Evolutionary conservation across 2,888 invertebrate species (phyloP), one percentile per base, ranked within the genome.

Genomic region (Ophioninae sp.): DNA sequence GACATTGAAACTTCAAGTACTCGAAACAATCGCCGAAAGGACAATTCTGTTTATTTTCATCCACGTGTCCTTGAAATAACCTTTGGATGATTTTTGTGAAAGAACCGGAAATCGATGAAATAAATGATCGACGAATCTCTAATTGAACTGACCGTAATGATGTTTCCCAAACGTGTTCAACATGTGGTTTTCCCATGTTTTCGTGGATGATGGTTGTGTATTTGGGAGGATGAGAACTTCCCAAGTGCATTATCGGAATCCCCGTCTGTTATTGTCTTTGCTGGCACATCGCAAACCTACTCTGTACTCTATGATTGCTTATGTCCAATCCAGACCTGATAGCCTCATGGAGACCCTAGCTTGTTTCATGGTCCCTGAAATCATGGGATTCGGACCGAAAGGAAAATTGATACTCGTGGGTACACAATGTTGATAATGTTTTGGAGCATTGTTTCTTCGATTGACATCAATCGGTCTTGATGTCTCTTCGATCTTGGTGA

Each of bases 351-450:
- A 20, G 51, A 37, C 69, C 10, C 30, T 58, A 22, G 51, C 51
- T 51, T 51, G 68, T 71, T 58, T 56, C 58, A 30, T 56, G 5
- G 30, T 30, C 3, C 30, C 30, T 30, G 30, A 30, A 30, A 30
- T 3, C 30, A 30, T 74, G 44, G 58, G 74, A 76, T 83, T 82
- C 72, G 81, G 79, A 79, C 83, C 56, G 67, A 63, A 65, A 61
- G 61, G 56, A 69, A 82, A 85, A 85, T 81, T 44, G 56, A 63
- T 67, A 67, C 37, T 8, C 22, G 30, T 30, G 10, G 17, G 13
- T 17, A 23, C 6, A 30, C 64, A 20, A 13, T 17, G 9, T 9
- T 64, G 37, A 37, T n/a, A 64, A 64, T 37, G 17, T 30, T 22
- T 23, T n/a, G 37, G 17, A 17, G 51, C 51, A 51, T 51, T 51